phyloP scores from a whole-genome alignment of 2,888 invertebrate genomes.

The Cephus runcator region DNA sequence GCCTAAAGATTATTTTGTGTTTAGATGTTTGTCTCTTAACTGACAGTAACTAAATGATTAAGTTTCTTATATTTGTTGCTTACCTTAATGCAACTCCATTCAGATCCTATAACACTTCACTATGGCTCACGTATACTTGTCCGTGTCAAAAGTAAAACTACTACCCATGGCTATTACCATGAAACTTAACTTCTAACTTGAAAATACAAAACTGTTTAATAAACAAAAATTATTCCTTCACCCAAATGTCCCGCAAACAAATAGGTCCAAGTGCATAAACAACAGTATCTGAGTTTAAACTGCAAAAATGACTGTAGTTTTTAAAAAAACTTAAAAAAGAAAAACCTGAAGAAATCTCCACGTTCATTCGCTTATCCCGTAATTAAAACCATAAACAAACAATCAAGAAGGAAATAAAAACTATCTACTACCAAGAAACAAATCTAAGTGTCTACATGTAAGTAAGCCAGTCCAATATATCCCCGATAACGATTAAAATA shows the following conservation, averaged over 20 bases:
- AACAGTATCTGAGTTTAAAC: neutral
- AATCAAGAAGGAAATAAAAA: neutral
- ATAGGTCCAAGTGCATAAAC: neutral
- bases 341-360: neutral
- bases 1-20: neutral
- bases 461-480: neutral
- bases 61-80: neutral
- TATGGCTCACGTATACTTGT: neutral
- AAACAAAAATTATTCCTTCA: neutral
- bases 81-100: neutral
- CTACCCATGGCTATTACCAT: neutral
- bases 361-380: neutral
- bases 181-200: neutral
- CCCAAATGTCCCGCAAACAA: too few species aligned
- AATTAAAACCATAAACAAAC: too few species aligned
- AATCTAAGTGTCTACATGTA: neutral
- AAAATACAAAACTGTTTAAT: neutral
- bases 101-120: neutral
- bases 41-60: neutral
- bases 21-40: neutral
- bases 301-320: neutral
- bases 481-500: slow-evolving; percentile 13
- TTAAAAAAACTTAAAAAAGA: neutral
- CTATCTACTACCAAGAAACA: neutral
- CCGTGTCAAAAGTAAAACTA: neutral